Conservation (phyloP, 2,888 invertebrate species). For the Mesorhabditis sp. region DNA sequence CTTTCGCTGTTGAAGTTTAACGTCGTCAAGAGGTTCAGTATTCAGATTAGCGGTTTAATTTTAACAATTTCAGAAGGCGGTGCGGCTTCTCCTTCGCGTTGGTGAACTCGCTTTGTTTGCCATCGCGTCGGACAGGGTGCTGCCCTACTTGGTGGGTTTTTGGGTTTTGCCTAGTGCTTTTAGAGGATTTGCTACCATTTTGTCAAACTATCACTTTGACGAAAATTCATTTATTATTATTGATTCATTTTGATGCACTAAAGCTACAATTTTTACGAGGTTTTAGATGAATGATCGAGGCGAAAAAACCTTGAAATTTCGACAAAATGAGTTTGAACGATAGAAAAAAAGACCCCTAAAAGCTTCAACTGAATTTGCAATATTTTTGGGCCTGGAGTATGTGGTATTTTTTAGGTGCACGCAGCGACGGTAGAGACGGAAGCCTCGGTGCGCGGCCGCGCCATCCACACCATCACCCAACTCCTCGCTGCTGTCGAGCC, state of each 20-base stretch:
- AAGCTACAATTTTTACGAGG: too few relatives aligned
- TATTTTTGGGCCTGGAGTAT: too few relatives aligned
- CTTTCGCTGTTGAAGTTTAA: slow-evolving; percentile 41
- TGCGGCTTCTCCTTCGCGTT: slow-evolving; percentile 41
- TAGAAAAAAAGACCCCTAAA: too few relatives aligned
- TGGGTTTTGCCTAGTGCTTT: too few relatives aligned
- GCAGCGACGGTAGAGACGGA: slow-evolving; percentile 66
- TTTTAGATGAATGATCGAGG: too few relatives aligned
- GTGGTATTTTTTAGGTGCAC: slow-evolving; percentile 7
- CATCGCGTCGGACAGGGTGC: slow-evolving; percentile 83
- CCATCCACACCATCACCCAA: slow-evolving; percentile 75
- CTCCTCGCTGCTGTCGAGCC: slow-evolving; percentile 72
- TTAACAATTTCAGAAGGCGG: slow-evolving; percentile 36
- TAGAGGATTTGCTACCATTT: not conserved
- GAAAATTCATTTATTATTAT: too few relatives aligned
- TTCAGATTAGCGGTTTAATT: not conserved
- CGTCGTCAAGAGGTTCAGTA: slow-evolving; percentile 42
- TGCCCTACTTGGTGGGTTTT: slow-evolving; percentile 89
- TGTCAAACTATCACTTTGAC: not conserved
- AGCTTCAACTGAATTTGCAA: too few relatives aligned
- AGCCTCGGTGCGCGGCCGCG: slow-evolving; percentile 80
- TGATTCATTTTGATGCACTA: too few relatives aligned
- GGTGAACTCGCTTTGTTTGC: slow-evolving; percentile 29
- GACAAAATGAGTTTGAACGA: too few relatives aligned
- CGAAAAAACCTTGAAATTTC: too few relatives aligned